A percentile compares a stretch with the other conserved stretches of the same genome.
Conservation (phyloP, 1,140 invertebrate genomes). For the Ganaspis sp. region DNA sequence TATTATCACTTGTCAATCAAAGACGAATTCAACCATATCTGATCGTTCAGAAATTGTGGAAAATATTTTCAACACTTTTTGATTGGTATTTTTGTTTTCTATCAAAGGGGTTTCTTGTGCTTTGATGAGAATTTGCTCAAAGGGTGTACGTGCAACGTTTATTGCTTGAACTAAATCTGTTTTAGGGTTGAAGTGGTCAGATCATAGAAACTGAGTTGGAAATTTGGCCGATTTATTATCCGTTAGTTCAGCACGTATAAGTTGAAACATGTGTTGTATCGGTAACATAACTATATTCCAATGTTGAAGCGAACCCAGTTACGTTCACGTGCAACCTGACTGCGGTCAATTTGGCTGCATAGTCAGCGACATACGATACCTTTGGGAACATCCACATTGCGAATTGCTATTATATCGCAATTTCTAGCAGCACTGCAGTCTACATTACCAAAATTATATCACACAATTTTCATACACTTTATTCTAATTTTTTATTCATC, state of each 20-base stretch:
- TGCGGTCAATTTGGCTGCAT: constrained; percentile 24
- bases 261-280: constrained; percentile 9
- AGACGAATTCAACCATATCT: no score
- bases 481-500: neutral
- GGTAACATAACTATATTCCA: constrained; percentile 18
- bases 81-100: no score
- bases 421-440: neutral
- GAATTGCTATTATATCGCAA: constrained; percentile 20
- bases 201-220: constrained; percentile 4
- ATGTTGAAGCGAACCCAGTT: constrained; percentile 11
- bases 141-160: neutral
- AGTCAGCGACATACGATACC: constrained; percentile 28
- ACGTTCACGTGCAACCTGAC: constrained; percentile 16
- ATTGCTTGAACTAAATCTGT: constrained; percentile 10
- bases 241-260: neutral
- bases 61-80: no score
- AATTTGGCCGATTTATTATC: constrained; percentile 24
- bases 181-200: constrained; percentile 13
- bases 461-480: neutral
- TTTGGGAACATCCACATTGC: constrained; percentile 21
- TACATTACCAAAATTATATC: neutral
- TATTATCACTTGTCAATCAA: no score
- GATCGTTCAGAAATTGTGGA: no score
- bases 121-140: no score
- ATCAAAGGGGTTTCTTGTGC: no score